Evolutionary conservation across 2,888 invertebrate species (phyloP).

Genomic region (Caenorhabditis sp.): DNA sequence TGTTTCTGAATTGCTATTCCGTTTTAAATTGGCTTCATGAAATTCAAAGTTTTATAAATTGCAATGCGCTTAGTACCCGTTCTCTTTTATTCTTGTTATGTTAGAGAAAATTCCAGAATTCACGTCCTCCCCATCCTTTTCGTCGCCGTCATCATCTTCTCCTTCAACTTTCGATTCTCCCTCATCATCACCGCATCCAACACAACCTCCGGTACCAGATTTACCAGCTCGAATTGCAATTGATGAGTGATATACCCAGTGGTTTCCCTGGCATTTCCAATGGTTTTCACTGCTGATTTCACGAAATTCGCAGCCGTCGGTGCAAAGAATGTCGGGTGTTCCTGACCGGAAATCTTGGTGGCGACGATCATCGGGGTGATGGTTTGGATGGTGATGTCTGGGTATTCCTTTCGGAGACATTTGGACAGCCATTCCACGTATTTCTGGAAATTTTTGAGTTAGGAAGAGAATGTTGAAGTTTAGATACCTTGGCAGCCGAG

Average conservation of each 20-base stretch:
- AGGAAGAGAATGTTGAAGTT: background rate
- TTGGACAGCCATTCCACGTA: constrained; percentile 80
- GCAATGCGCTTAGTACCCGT: too few relatives aligned
- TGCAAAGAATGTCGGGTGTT: constrained; percentile 73
- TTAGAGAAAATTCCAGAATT: too few relatives aligned
- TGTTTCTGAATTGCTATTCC: too few relatives aligned
- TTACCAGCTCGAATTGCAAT: constrained; percentile 72
- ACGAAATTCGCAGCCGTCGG: constrained; percentile 71
- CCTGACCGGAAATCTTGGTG: constrained; percentile 78
- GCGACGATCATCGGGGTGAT: constrained; percentile 79
- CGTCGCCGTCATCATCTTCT: constrained; percentile 77
- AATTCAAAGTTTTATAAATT: too few relatives aligned
- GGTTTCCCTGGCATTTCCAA: constrained; percentile 77
- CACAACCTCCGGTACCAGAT: constrained; percentile 71
- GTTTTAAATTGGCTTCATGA: too few relatives aligned
- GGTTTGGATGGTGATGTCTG: constrained; percentile 83
- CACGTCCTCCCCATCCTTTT: too few relatives aligned
- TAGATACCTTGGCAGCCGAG: constrained; percentile 21
- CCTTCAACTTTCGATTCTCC: constrained; percentile 69
- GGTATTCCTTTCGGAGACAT: constrained; percentile 84
- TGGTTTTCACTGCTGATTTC: constrained; percentile 75
- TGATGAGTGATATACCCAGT: constrained; percentile 79
- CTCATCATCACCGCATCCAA: constrained; percentile 66
- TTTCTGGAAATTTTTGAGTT: constrained; percentile 76
- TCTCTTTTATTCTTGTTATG: too few relatives aligned